A percentile compares a stretch with the other conserved stretches of the same genome.
phyloP scores from a whole-genome alignment of 2,797 vertebrate genomes.

The Babyrousa celebensis region DNA sequence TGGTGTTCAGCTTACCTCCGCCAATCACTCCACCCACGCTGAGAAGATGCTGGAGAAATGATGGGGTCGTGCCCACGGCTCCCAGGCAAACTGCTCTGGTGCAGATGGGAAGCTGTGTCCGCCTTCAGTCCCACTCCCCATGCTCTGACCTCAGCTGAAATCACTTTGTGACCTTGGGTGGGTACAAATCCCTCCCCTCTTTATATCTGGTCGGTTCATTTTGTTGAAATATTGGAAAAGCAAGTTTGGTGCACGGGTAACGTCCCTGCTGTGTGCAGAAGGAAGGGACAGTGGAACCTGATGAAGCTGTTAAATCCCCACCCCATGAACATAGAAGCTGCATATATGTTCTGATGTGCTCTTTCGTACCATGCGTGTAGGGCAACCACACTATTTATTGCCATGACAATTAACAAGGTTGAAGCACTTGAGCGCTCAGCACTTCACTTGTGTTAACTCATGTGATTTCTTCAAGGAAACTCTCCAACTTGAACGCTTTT shows the following conservation, averaged over 20 bases:
- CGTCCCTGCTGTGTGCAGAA: background rate
- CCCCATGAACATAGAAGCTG: background rate
- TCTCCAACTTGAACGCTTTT: background rate
- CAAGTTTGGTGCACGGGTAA: background rate
- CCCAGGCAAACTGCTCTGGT: background rate
- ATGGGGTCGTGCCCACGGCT: background rate
- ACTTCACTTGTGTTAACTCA: background rate
- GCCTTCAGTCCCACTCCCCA: background rate
- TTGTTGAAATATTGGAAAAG: background rate
- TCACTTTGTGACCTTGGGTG: background rate
- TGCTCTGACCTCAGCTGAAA: background rate
- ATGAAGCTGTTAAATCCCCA: background rate
- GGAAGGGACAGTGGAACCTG: background rate
- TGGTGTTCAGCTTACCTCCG: background rate
- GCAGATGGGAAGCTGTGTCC: too few species aligned
- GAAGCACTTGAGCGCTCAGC: background rate
- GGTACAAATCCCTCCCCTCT: background rate
- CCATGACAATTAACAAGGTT: background rate
- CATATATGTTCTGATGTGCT: background rate
- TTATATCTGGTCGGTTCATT: background rate
- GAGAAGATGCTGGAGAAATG: background rate
- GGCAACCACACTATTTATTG: background rate
- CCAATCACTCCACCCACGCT: background rate
- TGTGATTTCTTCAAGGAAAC: background rate
- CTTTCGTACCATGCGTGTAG: background rate